Evolutionary conservation across 2,888 invertebrate genomes (phyloP), one percentile per base, ranked within the genome.

Genomic region (Anaspis maculata): DNA sequence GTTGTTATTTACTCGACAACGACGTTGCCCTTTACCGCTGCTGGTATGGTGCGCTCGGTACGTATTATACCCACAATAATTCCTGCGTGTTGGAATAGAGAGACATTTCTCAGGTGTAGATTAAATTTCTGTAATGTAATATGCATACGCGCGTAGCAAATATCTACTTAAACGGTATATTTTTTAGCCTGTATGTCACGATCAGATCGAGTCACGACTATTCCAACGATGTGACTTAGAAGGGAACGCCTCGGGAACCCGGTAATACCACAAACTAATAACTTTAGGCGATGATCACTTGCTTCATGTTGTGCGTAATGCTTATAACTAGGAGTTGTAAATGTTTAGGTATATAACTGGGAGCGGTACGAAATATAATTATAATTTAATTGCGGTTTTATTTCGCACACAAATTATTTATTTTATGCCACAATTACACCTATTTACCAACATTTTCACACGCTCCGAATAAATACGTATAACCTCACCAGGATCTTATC

Each of bases 191-290:
- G 53, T 56, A 51, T 59, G 60, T 61, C 61, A 61, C 60, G 61
- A 61, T 56, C 57, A 44, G 51, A 52, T 47, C 55, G 42, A 57
- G 61, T 61, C 61, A 61, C 61, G 61, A 61, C 57, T 45, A 34
- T 51, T 51, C 43, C 52, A 47, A 55, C 54, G 52, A 53, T 54
- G 52, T 45, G 51, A 54, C 52, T 51, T 51, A 48, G 53, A 45
- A 50, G 52, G 50, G 48, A 54, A 52, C 55, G 53, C 52, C 55
- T 50, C 46, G 45, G 51, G 53, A 53, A 53, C 51, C 51, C 52
- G 52, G 54, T 54, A 56, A 55, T 55, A 56, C 48, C 52, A 52
- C 53, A 49, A 53, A 50, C 49, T 57, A 54, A 54, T 55, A 56
- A 56, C 55, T 53, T 50, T 49, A 48, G 52, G 48, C 48, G 46